These are phyloP conservation scores for Bombus superbus DNA, from an alignment of 1,140 invertebrate genomes.

Conservation along the genomic window DNA sequence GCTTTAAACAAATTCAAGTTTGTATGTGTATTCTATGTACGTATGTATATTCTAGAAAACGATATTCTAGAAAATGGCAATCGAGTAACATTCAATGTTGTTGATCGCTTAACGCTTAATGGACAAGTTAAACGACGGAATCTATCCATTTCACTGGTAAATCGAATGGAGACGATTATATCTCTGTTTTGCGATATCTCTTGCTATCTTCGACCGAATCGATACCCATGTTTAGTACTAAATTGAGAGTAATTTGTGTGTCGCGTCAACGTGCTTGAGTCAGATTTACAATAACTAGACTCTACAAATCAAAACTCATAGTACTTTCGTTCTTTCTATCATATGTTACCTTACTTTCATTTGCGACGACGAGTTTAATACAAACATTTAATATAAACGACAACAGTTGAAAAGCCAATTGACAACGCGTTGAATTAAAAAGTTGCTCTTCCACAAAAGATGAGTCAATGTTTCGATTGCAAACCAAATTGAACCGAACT, in stretches of 20 bases:
- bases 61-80: neutral
- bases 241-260: neutral
- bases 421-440: too few relatives aligned
- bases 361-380: too few relatives aligned
- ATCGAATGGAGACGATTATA: conserved; percentile 7
- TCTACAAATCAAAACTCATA: neutral
- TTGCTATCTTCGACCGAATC: neutral
- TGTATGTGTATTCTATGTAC: too few relatives aligned
- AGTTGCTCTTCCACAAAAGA: too few relatives aligned
- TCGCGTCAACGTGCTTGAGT: neutral
- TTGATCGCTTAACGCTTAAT: neutral
- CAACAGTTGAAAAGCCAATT: too few relatives aligned
- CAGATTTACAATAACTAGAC: neutral
- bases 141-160: neutral
- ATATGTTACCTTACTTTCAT: too few relatives aligned
- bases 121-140: neutral
- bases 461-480: too few relatives aligned
- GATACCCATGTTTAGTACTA: neutral
- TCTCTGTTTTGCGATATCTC: neutral
- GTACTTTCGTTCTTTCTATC: too few relatives aligned
- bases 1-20: neutral
- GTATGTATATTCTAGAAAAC: neutral
- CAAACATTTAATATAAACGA: too few relatives aligned
- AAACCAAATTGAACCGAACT: too few relatives aligned
- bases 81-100: neutral